Evolutionary conservation across 2,888 invertebrate genomes (phyloP).

Genomic region (Orchesellides sinensis): DNA sequence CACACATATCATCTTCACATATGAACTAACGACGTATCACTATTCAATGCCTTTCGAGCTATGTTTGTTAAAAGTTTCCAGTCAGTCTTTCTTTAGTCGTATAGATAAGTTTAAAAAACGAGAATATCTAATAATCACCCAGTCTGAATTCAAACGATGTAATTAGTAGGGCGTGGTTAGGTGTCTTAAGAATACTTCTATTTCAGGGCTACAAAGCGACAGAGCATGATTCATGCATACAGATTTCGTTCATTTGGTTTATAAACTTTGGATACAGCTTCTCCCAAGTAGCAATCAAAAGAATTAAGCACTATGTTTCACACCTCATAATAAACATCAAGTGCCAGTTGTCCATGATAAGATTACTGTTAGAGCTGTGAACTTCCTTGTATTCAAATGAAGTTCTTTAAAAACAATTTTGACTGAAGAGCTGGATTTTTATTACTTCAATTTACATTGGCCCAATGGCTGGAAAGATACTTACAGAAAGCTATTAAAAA

Average conservation of each 20-base stretch:
- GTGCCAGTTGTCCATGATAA: neutral
- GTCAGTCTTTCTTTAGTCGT: no score
- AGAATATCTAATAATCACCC: conserved; percentile 45
- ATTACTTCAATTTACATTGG: no score
- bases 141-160: conserved; percentile 49
- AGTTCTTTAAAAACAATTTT: neutral
- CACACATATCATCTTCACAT: conserved; percentile 12
- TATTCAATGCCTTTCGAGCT: no score
- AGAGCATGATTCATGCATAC: neutral
- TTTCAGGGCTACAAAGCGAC: conserved; percentile 22
- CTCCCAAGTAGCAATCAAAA: conserved; percentile 13
- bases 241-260: no score
- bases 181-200: conserved; percentile 43
- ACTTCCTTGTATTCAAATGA: conserved; percentile 3
- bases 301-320: conserved; percentile 43
- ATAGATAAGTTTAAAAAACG: neutral
- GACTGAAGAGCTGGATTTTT: neutral
- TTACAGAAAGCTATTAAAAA: no score
- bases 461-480: no score
- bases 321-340: conserved; percentile 41
- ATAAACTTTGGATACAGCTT: neutral
- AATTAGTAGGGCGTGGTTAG: conserved; percentile 66
- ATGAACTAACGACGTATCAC: no score
- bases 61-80: no score
- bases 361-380: conserved; percentile 24